Evolutionary conservation across 2,888 invertebrate genomes (phyloP).

Genomic region (Leucania comma): DNA sequence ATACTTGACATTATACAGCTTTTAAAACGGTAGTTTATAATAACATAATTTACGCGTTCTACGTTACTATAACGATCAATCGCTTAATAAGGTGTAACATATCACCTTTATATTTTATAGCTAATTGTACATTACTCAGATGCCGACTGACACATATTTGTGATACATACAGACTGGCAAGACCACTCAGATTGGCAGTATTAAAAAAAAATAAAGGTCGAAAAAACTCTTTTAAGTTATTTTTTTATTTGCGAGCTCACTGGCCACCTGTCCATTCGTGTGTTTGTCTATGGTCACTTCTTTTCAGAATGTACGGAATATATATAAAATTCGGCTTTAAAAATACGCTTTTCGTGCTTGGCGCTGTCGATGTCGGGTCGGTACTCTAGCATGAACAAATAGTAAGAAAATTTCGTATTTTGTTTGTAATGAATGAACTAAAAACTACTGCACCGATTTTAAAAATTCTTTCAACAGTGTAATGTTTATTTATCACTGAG

Average conservation of each 20-base stretch:
- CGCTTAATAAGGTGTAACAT: conserved; percentile 66
- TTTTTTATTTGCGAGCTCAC: neutral
- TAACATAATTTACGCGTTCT: conserved; percentile 54
- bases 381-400: no score
- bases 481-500: no score
- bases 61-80: conserved; percentile 23
- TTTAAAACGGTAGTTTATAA: conserved; percentile 42
- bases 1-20: conserved; percentile 15
- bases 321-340: neutral
- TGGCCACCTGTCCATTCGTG: neutral
- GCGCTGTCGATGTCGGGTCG: no score
- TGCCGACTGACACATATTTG: conserved; percentile 48
- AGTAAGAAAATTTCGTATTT: no score
- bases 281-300: neutral
- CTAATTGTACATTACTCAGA: conserved; percentile 53
- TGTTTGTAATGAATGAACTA: no score
- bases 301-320: neutral
- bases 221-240: neutral
- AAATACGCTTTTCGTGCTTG: neutral
- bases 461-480: no score
- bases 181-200: no score
- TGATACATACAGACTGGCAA: conserved; percentile 49
- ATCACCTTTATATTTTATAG: conserved; percentile 53
- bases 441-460: no score
- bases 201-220: neutral